Conservation (phyloP, 1,140 invertebrate genomes). For the Ooceraea biroi region DNA sequence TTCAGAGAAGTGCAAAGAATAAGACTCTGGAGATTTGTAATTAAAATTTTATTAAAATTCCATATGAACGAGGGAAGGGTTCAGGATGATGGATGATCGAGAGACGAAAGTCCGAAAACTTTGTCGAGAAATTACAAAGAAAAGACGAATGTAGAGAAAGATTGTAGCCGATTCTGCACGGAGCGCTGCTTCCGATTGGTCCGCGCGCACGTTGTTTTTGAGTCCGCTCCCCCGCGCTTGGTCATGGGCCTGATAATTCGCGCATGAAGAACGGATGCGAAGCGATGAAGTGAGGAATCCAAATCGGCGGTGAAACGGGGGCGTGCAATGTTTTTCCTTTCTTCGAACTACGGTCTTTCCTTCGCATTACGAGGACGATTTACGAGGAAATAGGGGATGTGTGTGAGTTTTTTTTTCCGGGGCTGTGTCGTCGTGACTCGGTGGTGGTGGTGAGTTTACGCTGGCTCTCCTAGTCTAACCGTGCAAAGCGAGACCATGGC, state of each 20-base stretch:
- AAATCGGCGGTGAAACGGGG: background rate
- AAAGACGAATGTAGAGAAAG: constrained; percentile 19
- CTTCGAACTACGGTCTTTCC: constrained; percentile 41
- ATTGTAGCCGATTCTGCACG: constrained; percentile 7
- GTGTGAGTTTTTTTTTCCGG: constrained; percentile 42
- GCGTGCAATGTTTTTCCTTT: constrained; percentile 21
- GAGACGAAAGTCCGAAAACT: constrained; percentile 59
- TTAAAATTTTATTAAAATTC: constrained; percentile 84
- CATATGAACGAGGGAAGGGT: constrained; percentile 70
- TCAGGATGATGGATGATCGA: constrained; percentile 72
- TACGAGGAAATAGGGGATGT: constrained; percentile 41
- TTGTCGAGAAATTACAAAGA: constrained; percentile 40
- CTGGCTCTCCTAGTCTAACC: constrained; percentile 67
- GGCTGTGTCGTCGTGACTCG: constrained; percentile 70
- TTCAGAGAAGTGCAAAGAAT: background rate
- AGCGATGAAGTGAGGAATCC: background rate
- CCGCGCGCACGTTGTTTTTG: constrained; percentile 6
- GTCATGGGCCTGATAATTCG: constrained; percentile 1
- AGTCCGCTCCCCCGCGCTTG: background rate
- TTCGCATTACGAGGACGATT: constrained; percentile 46
- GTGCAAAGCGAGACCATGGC: constrained; percentile 77
- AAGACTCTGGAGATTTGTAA: constrained; percentile 71
- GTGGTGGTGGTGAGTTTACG: constrained; percentile 51
- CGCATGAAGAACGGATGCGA: background rate
- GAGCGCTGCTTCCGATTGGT: background rate